These are phyloP conservation scores for Polietes domitor DNA, from an alignment of 2,888 invertebrate species.

Conservation along the genomic window DNA sequence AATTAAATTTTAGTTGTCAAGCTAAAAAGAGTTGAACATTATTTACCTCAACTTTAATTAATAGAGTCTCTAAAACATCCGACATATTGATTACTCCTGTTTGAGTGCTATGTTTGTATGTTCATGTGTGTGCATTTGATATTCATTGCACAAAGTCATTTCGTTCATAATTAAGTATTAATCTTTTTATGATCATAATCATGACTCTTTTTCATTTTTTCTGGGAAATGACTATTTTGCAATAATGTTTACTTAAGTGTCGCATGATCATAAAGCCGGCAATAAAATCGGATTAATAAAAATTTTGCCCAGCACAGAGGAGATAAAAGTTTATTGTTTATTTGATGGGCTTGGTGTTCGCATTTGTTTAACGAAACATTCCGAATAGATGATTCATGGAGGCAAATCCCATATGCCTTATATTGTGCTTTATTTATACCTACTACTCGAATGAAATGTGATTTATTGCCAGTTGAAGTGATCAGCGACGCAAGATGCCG, in stretches of 20 bases:
- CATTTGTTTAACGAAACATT: constrained; percentile 18
- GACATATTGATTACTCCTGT: not conserved
- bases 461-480: not conserved
- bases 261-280: constrained; percentile 40
- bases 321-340: constrained; percentile 27
- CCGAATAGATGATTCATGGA: constrained; percentile 18
- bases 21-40: not conserved
- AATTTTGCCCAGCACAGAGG: not conserved
- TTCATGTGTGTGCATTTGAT: not conserved
- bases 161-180: constrained; percentile 20
- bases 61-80: not conserved
- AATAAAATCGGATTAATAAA: constrained; percentile 42
- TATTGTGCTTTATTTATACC: not conserved
- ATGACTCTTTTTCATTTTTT: not conserved
- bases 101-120: not conserved
- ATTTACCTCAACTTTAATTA: not conserved
- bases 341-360: not conserved
- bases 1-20: not conserved
- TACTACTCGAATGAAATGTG: not conserved
- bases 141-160: not conserved
- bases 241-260: constrained; percentile 36
- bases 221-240: constrained; percentile 21
- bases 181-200: constrained; percentile 41
- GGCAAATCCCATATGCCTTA: too few relatives aligned
- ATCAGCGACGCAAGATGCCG: not conserved